These are phyloP conservation scores for Galago senegalensis DNA, from an alignment of 2,797 vertebrate genomes.

Conservation along the genomic window DNA sequence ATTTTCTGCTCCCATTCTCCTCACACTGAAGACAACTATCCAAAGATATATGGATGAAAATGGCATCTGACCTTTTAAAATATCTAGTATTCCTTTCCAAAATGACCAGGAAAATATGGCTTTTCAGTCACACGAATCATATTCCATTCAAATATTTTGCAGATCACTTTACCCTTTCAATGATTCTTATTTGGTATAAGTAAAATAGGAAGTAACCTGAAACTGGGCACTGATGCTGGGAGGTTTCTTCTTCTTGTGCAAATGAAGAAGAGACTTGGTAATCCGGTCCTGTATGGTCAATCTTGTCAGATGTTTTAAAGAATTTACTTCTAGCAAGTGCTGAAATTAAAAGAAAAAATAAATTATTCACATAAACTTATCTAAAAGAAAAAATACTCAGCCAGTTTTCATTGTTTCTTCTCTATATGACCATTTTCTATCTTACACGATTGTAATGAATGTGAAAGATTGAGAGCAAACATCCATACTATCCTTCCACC, in stretches of 20 bases:
- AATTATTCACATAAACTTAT: slow-evolving; percentile 58
- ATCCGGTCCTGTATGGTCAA: slow-evolving; percentile 98
- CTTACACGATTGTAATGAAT: background rate
- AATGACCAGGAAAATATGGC: background rate
- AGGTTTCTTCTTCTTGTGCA: slow-evolving; percentile 99
- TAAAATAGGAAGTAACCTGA: slow-evolving; percentile 91
- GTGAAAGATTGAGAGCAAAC: background rate
- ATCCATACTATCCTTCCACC: background rate
- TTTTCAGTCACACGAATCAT: slow-evolving; percentile 35
- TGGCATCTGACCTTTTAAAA: slow-evolving; percentile 1
- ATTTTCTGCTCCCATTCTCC: slow-evolving; percentile 14
- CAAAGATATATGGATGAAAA: background rate
- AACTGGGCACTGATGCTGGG: slow-evolving; percentile 99
- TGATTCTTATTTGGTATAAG: slow-evolving; percentile 24
- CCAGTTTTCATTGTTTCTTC: slow-evolving; percentile 43
- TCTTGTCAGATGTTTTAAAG: slow-evolving; percentile 97
- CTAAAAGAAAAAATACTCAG: slow-evolving; percentile 6
- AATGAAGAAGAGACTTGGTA: slow-evolving; percentile 98
- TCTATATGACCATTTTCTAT: background rate
- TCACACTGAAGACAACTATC: background rate
- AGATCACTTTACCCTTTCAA: slow-evolving; percentile 24
- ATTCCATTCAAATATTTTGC: background rate
- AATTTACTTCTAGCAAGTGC: slow-evolving; percentile 98
- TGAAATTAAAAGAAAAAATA: slow-evolving; percentile 81
- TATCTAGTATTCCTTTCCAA: background rate